Evolutionary conservation across 2,113 vertebrate genomes (phyloP).

Genomic region (Brachyhypopomus occidentalis): DNA sequence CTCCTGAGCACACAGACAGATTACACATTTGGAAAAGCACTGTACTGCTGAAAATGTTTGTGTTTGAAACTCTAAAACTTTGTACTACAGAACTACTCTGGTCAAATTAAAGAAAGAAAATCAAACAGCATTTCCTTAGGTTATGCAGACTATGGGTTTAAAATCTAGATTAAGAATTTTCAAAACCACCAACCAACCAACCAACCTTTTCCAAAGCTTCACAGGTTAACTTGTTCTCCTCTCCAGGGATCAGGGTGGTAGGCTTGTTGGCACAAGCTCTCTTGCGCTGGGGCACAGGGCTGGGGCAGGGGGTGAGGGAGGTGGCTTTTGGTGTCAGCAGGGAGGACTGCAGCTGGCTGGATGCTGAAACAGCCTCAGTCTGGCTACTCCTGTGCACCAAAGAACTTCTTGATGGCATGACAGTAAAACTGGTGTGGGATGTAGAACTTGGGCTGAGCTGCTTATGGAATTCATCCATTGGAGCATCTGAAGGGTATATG

Average conservation of each 20-base stretch:
- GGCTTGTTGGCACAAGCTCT: constrained; percentile 80
- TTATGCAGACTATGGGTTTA: too few relatives aligned
- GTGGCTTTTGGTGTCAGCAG: constrained; percentile 59
- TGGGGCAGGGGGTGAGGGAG: constrained; percentile 79
- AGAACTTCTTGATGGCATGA: constrained; percentile 68
- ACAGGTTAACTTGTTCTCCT: constrained; percentile 87
- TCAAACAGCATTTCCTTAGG: too few relatives aligned
- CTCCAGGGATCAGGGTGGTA: constrained; percentile 55
- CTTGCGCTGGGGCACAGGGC: constrained; percentile 83
- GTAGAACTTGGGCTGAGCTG: constrained; percentile 85
- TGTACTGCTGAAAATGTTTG: too few relatives aligned
- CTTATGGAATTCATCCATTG: constrained; percentile 75
- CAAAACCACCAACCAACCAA: constrained; percentile 18
- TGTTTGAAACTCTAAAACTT: too few relatives aligned
- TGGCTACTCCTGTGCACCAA: constrained; percentile 84
- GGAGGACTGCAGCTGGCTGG: constrained; percentile 23
- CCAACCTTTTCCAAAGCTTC: constrained; percentile 85
- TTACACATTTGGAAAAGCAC: not conserved
- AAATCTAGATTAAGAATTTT: not conserved
- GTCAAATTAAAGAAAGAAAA: too few relatives aligned
- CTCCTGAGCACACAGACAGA: constrained; percentile 73
- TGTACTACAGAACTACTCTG: too few relatives aligned
- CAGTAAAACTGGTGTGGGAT: constrained; percentile 75
- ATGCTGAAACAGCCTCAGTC: constrained; percentile 74
- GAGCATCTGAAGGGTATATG: constrained; percentile 77